These are phyloP conservation scores for Sebastes kiyomatsui DNA, from an alignment of 2,797 vertebrate genomes.

Conservation along the genomic window DNA sequence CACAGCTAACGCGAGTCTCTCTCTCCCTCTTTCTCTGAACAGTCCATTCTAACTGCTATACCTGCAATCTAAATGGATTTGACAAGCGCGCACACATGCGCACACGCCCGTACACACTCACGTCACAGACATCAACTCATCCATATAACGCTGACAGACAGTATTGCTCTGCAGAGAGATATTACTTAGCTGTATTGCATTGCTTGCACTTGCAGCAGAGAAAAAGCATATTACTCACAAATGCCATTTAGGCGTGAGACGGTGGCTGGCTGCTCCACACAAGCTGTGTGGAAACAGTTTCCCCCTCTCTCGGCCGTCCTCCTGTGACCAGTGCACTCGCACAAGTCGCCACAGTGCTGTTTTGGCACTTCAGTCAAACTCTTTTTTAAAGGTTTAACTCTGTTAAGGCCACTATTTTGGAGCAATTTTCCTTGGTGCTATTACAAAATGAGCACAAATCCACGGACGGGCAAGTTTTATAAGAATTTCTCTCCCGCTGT, in stretches of 20 bases:
- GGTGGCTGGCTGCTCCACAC: constrained; percentile 49
- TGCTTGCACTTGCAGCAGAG: constrained; percentile 76
- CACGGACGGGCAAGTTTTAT: not conserved
- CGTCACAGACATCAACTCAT: constrained; percentile 65
- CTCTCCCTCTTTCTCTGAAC: constrained; percentile 40
- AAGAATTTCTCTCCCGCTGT: constrained; percentile 15
- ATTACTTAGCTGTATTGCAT: constrained; percentile 79
- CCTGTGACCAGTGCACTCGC: constrained; percentile 19
- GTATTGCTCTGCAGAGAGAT: constrained; percentile 72
- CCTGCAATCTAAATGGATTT: constrained; percentile 69
- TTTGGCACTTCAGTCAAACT: constrained; percentile 29
- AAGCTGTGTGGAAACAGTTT: constrained; percentile 47
- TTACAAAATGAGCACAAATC: constrained; percentile 25
- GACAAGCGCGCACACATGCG: constrained; percentile 32
- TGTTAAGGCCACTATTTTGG: constrained; percentile 17
- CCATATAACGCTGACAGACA: constrained; percentile 73
- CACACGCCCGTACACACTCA: not conserved
- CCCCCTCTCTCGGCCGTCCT: constrained; percentile 4
- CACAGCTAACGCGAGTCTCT: constrained; percentile 55
- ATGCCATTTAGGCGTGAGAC: constrained; percentile 63
- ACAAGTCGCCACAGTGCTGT: constrained; percentile 14
- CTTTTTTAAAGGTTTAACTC: constrained; percentile 36
- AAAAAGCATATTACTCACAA: constrained; percentile 77
- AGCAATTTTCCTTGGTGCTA: constrained; percentile 7
- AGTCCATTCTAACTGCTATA: constrained; percentile 59